Conservation (phyloP, 2,797 vertebrate genomes). For the Peromyscus eremicus region DNA sequence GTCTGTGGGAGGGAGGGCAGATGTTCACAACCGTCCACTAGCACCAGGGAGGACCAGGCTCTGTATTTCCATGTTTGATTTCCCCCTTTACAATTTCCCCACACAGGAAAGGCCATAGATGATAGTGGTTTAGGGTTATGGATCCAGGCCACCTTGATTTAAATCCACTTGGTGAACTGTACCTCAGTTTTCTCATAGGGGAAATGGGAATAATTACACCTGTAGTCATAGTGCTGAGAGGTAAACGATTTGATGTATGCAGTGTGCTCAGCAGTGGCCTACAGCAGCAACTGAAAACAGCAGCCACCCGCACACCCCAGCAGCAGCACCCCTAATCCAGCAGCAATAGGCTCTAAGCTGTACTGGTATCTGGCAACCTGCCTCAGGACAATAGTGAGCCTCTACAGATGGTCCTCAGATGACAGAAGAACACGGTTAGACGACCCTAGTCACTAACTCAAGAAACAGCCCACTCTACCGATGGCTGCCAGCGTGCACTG, state of each 20-base stretch:
- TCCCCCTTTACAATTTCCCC: background rate
- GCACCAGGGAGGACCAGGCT: background rate
- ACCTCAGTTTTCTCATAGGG: background rate
- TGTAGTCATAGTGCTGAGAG: background rate
- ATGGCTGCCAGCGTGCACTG: background rate
- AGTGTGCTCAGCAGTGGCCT: background rate
- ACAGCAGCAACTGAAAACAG: background rate
- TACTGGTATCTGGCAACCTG: background rate
- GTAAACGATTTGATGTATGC: background rate
- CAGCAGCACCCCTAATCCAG: background rate
- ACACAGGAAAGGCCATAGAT: background rate
- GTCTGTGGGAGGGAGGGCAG: constrained; percentile 87
- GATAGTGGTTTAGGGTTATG: background rate
- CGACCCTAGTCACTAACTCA: background rate
- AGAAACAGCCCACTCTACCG: background rate
- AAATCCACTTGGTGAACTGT: background rate
- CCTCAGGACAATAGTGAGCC: background rate
- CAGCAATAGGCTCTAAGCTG: background rate
- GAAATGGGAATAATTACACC: background rate
- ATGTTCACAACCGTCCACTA: background rate
- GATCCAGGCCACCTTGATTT: background rate
- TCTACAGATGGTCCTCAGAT: background rate
- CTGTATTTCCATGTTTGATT: background rate
- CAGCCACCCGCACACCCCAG: background rate
- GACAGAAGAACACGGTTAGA: background rate